Evolutionary conservation across 1,140 invertebrate genomes (phyloP), one percentile per base, ranked within the genome.

Genomic region (Schlechtendalia chinensis): DNA sequence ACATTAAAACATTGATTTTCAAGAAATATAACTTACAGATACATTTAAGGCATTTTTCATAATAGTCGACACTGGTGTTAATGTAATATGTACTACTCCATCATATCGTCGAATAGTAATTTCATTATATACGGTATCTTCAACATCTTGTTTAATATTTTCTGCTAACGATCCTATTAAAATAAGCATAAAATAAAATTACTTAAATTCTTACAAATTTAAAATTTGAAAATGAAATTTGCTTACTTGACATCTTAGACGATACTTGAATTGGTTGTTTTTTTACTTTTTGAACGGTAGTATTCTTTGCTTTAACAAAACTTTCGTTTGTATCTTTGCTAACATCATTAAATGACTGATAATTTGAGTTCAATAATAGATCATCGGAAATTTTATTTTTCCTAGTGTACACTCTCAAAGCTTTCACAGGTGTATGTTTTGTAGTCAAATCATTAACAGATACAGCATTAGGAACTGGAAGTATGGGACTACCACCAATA

Each of bases 1-100:
- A 50, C 8, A 69, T 50, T 8, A 19, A 24, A 50, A 69, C 1
- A 69, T 19, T 6, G 0, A 45, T 10, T 53, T 5, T 72, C 1
- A 54, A 54, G 27, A 12, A 72, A n/a, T 19, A 53, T 17, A 65
- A 54, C 53, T 77, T 79, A 81, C 81, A 17, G 71, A 53, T 58
- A 81, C 71, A 81, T 82, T 81, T 47, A 82, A 88, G 29, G 88
- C 88, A 82, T 90, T 89, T 71, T 87, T 87, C 82, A 89, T 85
- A 85, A 89, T 89, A 0, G 88, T 88, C 2, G 87, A 86, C 27
- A 87, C 86, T 5, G 90, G 88, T 17, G 88, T 88, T 53, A 92
- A 85, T 82, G 90, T 88, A 80, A 92, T 85, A 83, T 92, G 90
- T 4, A 90, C 88, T 81, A 92, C 87, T 84, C 90, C 89, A 24